These are phyloP conservation scores for Picus viridis DNA, from an alignment of 2,797 vertebrate species.

Conservation along the genomic window DNA sequence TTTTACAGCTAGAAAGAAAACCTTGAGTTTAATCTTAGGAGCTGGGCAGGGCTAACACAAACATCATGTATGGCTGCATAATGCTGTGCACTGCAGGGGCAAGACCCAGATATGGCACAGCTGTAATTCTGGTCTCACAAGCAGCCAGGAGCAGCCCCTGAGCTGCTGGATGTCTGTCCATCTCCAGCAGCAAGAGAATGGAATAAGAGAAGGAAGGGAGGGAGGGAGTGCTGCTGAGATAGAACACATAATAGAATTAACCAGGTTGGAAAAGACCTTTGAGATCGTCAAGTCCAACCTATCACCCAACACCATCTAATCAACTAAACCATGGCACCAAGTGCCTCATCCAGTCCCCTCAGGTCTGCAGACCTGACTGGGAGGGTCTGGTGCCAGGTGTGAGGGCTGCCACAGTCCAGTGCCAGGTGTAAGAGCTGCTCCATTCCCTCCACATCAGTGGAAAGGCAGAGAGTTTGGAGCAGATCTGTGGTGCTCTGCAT, in stretches of 20 bases:
- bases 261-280: too few species aligned
- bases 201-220: not conserved
- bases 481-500: rapidly evolving
- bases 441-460: not conserved
- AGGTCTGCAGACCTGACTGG: not conserved
- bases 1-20: not conserved
- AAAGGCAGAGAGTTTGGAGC: not conserved
- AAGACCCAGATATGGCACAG: not conserved
- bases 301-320: too few species aligned
- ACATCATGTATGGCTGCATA: rapidly evolving
- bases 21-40: not conserved
- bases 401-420: not conserved
- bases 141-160: not conserved
- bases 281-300: too few species aligned
- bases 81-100: not conserved
- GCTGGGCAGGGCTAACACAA: not conserved
- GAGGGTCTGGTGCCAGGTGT: not conserved
- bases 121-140: not conserved
- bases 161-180: rapidly evolving
- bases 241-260: too few species aligned
- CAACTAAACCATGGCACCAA: too few species aligned
- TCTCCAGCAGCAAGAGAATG: not conserved
- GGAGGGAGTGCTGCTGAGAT: rapidly evolving
- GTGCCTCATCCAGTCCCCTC: too few species aligned
- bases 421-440: not conserved